Evolutionary conservation across 2,888 invertebrate species (phyloP).

Genomic region (Eretmocerus hayati): DNA sequence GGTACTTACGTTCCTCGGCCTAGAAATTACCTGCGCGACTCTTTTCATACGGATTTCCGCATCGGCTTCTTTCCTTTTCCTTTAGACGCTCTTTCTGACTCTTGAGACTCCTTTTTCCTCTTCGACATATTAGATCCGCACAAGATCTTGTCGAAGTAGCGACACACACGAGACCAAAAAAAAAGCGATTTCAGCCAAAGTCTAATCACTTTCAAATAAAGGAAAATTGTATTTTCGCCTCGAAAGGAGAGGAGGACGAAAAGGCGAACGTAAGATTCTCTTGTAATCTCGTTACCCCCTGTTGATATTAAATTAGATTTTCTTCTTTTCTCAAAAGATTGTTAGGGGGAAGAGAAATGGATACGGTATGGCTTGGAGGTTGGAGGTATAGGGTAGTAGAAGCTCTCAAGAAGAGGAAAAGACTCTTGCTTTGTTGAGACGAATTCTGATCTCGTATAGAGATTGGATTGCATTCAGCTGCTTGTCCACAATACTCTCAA

Average conservation of each 20-base stretch:
- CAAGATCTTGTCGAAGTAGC: too few species aligned
- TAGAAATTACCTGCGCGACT: conserved; percentile 27
- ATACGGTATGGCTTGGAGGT: too few species aligned
- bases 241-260: neutral
- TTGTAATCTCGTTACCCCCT: conserved; percentile 11
- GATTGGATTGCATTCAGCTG: too few species aligned
- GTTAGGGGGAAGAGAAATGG: conserved; percentile 1
- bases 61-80: conserved; percentile 3
- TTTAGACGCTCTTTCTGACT: neutral
- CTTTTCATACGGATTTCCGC: conserved; percentile 21
- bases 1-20: neutral
- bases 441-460: too few species aligned
- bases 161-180: too few species aligned
- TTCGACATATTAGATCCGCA: too few species aligned
- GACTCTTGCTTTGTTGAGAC: too few species aligned
- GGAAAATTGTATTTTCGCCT: conserved; percentile 18
- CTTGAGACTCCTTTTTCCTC: too few species aligned
- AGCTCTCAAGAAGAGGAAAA: too few species aligned
- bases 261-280: neutral
- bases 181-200: conserved; percentile 2
- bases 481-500: too few species aligned
- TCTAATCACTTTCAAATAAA: conserved; percentile 22
- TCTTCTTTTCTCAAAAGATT: neutral
- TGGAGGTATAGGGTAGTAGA: too few species aligned
- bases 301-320: conserved; percentile 18